These are phyloP conservation scores for Xestia rhomboidea DNA, from an alignment of 2,888 invertebrate species.

Conservation along the genomic window DNA sequence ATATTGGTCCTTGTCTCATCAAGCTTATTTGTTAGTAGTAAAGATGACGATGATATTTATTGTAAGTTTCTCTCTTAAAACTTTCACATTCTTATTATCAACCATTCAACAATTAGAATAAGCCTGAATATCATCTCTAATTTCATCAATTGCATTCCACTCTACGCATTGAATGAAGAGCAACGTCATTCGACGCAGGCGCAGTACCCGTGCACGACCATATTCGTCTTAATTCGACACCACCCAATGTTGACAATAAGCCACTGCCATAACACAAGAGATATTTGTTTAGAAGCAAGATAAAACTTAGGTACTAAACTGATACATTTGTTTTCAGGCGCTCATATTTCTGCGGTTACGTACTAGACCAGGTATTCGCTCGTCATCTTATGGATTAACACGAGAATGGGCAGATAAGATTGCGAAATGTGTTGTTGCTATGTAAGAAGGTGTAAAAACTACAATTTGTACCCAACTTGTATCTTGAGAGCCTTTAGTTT, in stretches of 20 bases:
- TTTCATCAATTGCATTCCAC: conserved; percentile 7
- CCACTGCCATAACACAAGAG: conserved; percentile 18
- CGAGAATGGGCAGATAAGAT: conserved; percentile 65
- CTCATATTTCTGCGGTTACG: conserved; percentile 65
- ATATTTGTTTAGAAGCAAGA: conserved; percentile 54
- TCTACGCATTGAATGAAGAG: conserved; percentile 20
- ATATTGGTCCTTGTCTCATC: neutral
- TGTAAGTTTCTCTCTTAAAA: neutral
- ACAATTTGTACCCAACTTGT: neutral
- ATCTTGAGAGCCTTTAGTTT: neutral
- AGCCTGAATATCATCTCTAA: neutral
- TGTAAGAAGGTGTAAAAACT: conserved; percentile 29
- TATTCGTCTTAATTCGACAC: conserved; percentile 39
- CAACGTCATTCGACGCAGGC: conserved; percentile 6
- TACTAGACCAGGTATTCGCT: conserved; percentile 61
- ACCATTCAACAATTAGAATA: neutral
- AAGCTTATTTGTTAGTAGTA: neutral
- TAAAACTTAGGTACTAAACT: conserved; percentile 49
- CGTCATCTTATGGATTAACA: conserved; percentile 63
- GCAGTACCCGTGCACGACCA: neutral
- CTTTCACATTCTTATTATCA: neutral
- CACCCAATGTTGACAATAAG: conserved; percentile 25
- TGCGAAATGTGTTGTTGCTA: conserved; percentile 65
- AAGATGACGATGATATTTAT: neutral
- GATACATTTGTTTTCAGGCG: conserved; percentile 49